These are phyloP conservation scores for Aphidius colemani DNA, from an alignment of 2,888 invertebrate species.

Conservation along the genomic window DNA sequence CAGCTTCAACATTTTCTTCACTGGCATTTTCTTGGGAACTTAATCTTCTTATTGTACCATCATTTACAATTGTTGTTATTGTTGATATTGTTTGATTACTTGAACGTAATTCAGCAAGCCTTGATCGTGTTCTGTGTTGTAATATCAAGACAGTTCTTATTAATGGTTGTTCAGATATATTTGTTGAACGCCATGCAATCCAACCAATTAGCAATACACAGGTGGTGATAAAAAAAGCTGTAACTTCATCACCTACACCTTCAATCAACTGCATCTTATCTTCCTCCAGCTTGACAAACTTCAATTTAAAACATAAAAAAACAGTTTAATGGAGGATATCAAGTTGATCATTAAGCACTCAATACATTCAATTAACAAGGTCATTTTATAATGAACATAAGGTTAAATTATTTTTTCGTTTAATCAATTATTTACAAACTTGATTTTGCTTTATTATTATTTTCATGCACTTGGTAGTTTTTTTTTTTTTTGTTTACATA, in stretches of 20 bases:
- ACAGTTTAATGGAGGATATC: too few relatives aligned
- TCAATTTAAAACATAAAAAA: too few relatives aligned
- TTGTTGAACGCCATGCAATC: slow-evolving; percentile 80
- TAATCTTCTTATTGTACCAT: slow-evolving; percentile 23
- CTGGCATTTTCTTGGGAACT: slow-evolving; percentile 41
- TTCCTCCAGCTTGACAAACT: too few relatives aligned
- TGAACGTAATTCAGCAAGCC: slow-evolving; percentile 53
- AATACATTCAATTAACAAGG: too few relatives aligned
- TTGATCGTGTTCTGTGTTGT: slow-evolving; percentile 62
- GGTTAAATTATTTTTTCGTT: too few relatives aligned
- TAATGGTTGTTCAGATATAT: slow-evolving; percentile 70
- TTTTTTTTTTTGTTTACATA: too few relatives aligned
- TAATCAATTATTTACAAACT: too few relatives aligned
- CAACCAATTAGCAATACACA: slow-evolving; percentile 66
- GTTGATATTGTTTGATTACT: slow-evolving; percentile 38
- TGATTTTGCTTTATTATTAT: too few relatives aligned
- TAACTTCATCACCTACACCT: slow-evolving; percentile 84
- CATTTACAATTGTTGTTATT: slow-evolving; percentile 6
- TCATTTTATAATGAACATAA: too few relatives aligned
- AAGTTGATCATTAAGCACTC: too few relatives aligned
- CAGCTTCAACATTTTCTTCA: slow-evolving; percentile 43
- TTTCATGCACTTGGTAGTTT: too few relatives aligned
- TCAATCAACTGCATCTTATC: slow-evolving; percentile 75
- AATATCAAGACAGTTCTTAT: slow-evolving; percentile 74
- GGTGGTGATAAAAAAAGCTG: slow-evolving; percentile 71